Evolutionary conservation across 2,888 invertebrate genomes (phyloP).

Genomic region (Cyclophora punctaria): DNA sequence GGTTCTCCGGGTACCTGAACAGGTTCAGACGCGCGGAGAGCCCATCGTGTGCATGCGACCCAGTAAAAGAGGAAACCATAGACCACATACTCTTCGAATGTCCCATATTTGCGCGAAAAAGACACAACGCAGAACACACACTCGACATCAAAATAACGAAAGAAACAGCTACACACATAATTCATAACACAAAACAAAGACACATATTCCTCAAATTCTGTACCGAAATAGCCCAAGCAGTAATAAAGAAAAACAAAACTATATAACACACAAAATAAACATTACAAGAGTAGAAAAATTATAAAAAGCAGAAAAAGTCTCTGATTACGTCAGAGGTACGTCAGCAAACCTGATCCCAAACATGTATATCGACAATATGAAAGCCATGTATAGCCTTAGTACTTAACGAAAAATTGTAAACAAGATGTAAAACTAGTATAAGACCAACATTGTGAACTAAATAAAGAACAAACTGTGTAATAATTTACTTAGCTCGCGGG

Average conservation of each 20-base stretch:
- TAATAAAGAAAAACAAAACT: not conserved
- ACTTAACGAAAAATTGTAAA: no score
- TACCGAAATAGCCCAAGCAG: not conserved
- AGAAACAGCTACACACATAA: not conserved
- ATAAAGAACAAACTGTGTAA: no score
- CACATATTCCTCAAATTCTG: not conserved
- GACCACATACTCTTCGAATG: slow-evolving; percentile 5
- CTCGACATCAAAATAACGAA: not conserved
- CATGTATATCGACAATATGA: no score
- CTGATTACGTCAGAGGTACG: no score
- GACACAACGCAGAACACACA: not conserved
- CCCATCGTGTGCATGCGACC: slow-evolving; percentile 14
- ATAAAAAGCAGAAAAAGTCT: no score
- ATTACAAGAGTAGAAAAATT: not conserved
- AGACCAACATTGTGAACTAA: no score
- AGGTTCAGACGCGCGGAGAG: slow-evolving; percentile 10
- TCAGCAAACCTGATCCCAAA: not conserved
- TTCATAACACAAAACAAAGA: not conserved
- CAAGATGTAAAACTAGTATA: no score
- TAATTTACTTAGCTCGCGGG: no score
- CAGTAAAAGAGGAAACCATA: not conserved
- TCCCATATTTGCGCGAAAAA: not conserved
- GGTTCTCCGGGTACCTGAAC: slow-evolving; percentile 12
- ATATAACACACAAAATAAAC: not conserved
- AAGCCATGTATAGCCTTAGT: no score